phyloP scores from a whole-genome alignment of 2,888 invertebrate species.

The Epistrophe eligans region DNA sequence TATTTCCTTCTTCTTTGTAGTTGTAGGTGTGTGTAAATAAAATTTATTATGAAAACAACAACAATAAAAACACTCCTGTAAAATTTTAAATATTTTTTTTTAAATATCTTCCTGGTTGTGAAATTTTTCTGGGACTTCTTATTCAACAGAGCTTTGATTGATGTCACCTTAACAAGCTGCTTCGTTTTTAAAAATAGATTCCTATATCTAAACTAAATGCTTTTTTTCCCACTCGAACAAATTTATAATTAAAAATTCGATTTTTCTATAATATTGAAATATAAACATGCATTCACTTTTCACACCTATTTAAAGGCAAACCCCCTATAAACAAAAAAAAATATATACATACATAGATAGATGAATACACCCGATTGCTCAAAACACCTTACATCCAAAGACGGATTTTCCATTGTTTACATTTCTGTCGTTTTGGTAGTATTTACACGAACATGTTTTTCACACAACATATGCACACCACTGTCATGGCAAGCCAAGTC shows the following conservation, averaged over 20 bases:
- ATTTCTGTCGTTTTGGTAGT: conserved; percentile 66
- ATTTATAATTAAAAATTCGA: not conserved
- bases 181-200: not conserved
- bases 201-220: not conserved
- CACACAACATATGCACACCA: conserved; percentile 68
- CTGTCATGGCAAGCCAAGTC: conserved; percentile 37
- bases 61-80: too few relatives aligned
- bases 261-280: conserved; percentile 3
- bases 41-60: too few relatives aligned
- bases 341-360: not conserved
- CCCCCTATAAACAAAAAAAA: conserved; percentile 19
- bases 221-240: not conserved
- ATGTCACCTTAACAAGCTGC: not conserved
- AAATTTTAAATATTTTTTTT: too few relatives aligned
- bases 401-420: conserved; percentile 70
- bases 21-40: too few relatives aligned
- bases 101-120: too few relatives aligned
- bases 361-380: not conserved
- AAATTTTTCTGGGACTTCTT: not conserved
- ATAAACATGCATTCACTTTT: conserved; percentile 25
- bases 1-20: not conserved
- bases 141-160: not conserved
- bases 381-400: conserved; percentile 49
- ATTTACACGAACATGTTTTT: conserved; percentile 71
- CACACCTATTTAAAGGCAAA: conserved; percentile 30